These are phyloP conservation scores for Corythaeola cristata DNA, from an alignment of 2,113 vertebrate genomes.

Conservation along the genomic window DNA sequence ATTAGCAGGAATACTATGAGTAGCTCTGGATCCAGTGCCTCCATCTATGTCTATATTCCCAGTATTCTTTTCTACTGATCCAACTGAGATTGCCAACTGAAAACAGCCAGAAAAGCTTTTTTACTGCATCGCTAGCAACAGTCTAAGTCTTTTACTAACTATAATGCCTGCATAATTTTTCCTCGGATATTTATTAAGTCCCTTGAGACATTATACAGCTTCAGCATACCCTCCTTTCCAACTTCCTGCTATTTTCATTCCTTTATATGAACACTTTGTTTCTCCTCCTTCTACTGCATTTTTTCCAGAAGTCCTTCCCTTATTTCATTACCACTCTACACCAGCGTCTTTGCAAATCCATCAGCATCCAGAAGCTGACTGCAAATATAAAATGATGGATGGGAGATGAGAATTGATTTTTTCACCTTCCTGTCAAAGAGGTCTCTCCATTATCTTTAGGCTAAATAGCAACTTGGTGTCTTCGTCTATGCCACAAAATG, in stretches of 20 bases:
- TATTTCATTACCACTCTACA: background rate
- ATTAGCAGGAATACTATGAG: background rate
- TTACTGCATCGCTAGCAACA: background rate
- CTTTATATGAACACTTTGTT: background rate
- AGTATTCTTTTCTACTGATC: background rate
- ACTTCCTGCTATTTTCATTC: background rate
- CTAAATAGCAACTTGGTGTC: background rate
- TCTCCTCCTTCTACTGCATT: background rate
- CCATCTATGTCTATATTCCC: background rate
- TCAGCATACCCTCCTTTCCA: background rate
- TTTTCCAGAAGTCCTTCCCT: background rate
- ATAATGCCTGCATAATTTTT: conserved; percentile 37
- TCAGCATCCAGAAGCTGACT: background rate
- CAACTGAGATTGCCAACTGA: background rate
- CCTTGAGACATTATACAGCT: background rate
- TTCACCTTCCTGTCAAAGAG: background rate
- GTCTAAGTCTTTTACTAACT: conserved; percentile 8
- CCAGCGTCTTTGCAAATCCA: background rate
- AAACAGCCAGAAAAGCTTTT: conserved; percentile 30
- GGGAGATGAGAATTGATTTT: conserved; percentile 2
- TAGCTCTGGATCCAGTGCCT: background rate
- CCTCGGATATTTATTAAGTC: conserved; percentile 46
- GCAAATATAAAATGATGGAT: background rate
- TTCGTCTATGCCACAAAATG: background rate
- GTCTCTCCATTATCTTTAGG: background rate